Evolutionary conservation across 2,888 invertebrate genomes (phyloP).

Genomic region (Diabrotica balteata): DNA sequence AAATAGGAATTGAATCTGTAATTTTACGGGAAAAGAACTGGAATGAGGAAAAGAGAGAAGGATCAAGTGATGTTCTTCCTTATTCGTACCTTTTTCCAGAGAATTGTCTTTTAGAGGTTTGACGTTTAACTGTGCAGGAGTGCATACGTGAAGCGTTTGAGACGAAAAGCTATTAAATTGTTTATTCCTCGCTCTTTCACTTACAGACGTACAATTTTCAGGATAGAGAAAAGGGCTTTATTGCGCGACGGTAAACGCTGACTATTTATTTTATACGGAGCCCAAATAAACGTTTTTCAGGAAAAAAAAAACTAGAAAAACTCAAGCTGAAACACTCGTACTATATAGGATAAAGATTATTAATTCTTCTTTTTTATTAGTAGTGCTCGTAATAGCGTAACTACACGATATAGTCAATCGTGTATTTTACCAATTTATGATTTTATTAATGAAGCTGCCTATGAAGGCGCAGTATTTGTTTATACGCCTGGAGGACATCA

Average conservation of each 20-base stretch:
- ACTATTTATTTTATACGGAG: too few species aligned
- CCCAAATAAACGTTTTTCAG: neutral
- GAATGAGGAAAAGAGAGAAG: slow-evolving; percentile 18
- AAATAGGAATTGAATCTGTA: slow-evolving; percentile 31
- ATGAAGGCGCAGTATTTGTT: too few species aligned
- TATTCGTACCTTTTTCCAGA: slow-evolving; percentile 11
- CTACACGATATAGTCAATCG: too few species aligned
- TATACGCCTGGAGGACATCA: too few species aligned
- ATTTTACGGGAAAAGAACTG: slow-evolving; percentile 21
- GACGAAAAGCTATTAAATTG: slow-evolving; percentile 26
- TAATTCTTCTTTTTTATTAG: too few species aligned
- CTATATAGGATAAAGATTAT: too few species aligned
- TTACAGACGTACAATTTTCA: slow-evolving; percentile 1
- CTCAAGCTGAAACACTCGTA: too few species aligned
- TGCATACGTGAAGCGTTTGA: slow-evolving; percentile 17
- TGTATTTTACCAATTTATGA: too few species aligned
- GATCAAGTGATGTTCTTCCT: slow-evolving; percentile 27
- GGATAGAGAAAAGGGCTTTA: neutral
- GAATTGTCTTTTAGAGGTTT: slow-evolving; percentile 24
- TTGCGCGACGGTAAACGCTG: neutral
- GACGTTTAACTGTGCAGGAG: slow-evolving; percentile 26
- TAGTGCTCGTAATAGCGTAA: too few species aligned
- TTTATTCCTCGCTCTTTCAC: slow-evolving; percentile 20
- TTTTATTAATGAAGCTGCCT: too few species aligned
- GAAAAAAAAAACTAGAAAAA: too few species aligned